Evolutionary conservation across 2,797 vertebrate species (phyloP).

Genomic region (Lagorchestes hirsutus): DNA sequence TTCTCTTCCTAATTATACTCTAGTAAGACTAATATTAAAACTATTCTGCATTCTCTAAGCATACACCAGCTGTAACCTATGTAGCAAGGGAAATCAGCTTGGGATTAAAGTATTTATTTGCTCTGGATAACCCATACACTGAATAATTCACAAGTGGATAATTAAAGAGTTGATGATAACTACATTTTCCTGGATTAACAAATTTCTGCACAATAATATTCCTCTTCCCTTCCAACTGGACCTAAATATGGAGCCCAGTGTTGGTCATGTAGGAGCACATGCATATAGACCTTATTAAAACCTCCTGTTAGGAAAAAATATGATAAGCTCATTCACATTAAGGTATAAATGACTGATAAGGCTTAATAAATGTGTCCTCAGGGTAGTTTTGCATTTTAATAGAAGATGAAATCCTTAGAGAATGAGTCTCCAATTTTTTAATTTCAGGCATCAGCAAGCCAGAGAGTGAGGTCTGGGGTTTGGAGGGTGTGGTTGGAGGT

Average conservation of each 20-base stretch:
- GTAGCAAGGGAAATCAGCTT: not conserved
- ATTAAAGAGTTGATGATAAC: not conserved
- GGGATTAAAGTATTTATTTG: slow-evolving; percentile 3
- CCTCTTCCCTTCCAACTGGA: not conserved
- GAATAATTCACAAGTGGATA: not conserved
- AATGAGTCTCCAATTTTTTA: slow-evolving; percentile 41
- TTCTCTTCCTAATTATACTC: not conserved
- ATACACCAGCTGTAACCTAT: not conserved
- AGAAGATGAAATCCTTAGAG: slow-evolving; percentile 33
- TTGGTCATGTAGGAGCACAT: not conserved
- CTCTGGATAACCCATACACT: not conserved
- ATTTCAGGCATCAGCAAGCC: slow-evolving; percentile 39
- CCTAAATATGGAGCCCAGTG: not conserved
- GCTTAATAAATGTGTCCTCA: not conserved
- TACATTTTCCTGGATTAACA: not conserved
- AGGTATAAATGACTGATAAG: slow-evolving; percentile 22
- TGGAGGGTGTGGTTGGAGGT: not conserved
- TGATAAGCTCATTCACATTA: not conserved
- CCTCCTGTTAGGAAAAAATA: slow-evolving; percentile 6
- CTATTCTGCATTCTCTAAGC: not conserved
- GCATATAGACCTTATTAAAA: not conserved
- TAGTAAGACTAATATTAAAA: not conserved
- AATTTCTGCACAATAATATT: not conserved
- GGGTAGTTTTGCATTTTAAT: slow-evolving; percentile 20
- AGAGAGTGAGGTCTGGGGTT: not conserved